phyloP scores from a whole-genome alignment of 2,113 vertebrate genomes.

The Eubucco bourcierii region DNA sequence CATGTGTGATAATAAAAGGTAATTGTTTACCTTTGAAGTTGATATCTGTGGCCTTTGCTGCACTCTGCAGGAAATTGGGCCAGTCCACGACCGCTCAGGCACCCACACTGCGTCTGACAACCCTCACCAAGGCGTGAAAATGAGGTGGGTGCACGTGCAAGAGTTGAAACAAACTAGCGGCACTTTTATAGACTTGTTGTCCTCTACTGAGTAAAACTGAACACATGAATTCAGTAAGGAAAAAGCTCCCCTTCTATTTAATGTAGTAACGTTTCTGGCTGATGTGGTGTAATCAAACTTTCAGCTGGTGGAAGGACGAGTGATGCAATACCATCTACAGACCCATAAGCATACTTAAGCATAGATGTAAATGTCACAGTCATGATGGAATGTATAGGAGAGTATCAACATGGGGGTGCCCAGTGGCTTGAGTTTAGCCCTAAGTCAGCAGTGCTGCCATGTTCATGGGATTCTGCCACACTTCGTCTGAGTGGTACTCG shows the following conservation, averaged over 20 bases:
- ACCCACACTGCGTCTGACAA: neutral
- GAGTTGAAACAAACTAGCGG: constrained; percentile 13
- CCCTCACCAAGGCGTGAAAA: neutral
- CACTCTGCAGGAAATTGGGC: constrained; percentile 43
- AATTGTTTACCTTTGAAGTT: constrained; percentile 70
- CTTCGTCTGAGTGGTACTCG: accelerated
- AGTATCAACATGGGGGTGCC: accelerated
- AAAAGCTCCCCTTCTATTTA: neutral
- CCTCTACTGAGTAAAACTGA: neutral
- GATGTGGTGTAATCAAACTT: neutral
- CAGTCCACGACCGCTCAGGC: neutral
- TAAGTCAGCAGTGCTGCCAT: neutral
- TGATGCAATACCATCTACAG: accelerated
- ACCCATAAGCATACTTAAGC: neutral
- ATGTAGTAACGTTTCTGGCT: neutral
- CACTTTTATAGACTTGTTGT: constrained; percentile 6
- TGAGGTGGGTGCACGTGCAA: neutral
- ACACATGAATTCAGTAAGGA: neutral
- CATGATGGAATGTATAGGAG: accelerated
- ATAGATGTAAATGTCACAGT: neutral
- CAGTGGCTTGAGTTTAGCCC: neutral
- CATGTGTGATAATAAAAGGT: constrained; percentile 70
- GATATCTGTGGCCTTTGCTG: neutral
- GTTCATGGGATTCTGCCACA: accelerated
- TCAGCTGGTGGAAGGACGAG: neutral